Evolutionary conservation across 2,888 invertebrate species (phyloP), one percentile per base, ranked within the genome.

Genomic region (Ellobium chinense): DNA sequence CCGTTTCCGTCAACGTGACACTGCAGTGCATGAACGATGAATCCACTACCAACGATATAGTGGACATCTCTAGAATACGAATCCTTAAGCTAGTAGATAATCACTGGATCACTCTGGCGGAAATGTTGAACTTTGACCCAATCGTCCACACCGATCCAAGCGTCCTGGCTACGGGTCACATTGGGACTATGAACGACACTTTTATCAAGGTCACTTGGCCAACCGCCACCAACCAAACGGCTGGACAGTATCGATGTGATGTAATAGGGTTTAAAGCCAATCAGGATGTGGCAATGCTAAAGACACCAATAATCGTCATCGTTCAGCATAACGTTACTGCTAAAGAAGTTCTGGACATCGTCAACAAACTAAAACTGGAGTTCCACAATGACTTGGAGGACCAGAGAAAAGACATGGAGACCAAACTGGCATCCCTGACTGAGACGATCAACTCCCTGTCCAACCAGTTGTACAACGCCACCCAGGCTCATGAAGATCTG

Each of bases 201-300:
- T 72, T 58, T 24, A 1, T 72, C 1, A 12, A 34, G 24, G 14
- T 72, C 1, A 18, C 24, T 0, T 72, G 72, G 72, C 58, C 56
- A 4, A n/a, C 5, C 14, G 72, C 72, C 1, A 58, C 36, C 3
- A 24, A 24, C n/a, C 24, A 72, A 18, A 36, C 56, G 12, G 34
- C 27, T n/a, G 72, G 72, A 1, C 58, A 72, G 36, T 72, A 72
- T 24, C 56, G 72, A 3, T 72, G 72, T 36, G 72, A 72, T n/a
- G 58, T 72, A n/a, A 21, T 36, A 24, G 72, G 72, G 9, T 72
- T n/a, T 24, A 24, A 56, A 2, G 2, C 14, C 21, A 72, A 31
- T 36, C 36, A 58, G 12, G 46, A 58, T 9, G 14, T 21, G 5
- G 31, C n/a, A 1, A 56, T 9, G 18, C 31, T 37, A 36, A 14